phyloP scores from a whole-genome alignment of 2,113 vertebrate species.

The Peromyscus polionotus region DNA sequence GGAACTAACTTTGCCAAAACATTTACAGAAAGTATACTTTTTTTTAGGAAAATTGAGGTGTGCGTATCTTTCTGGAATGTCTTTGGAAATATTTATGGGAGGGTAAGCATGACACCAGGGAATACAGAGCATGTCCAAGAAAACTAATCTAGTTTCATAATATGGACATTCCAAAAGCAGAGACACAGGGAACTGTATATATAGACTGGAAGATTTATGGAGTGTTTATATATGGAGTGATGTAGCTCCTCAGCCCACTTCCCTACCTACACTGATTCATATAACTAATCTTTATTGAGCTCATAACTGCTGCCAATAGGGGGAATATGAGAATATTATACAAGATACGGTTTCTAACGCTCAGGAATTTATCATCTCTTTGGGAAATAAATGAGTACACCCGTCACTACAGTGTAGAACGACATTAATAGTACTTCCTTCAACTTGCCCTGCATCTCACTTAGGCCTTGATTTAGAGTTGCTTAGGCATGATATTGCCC shows the following conservation, averaged over 20 bases:
- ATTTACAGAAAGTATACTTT: slow-evolving; percentile 56
- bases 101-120: slow-evolving; percentile 48
- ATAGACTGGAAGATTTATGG: slow-evolving; percentile 52
- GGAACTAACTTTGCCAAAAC: slow-evolving; percentile 60
- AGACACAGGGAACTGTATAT: not conserved
- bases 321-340: slow-evolving; percentile 60
- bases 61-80: slow-evolving; percentile 64
- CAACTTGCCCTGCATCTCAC: not conserved
- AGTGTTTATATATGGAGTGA: slow-evolving; percentile 64
- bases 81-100: slow-evolving; percentile 72
- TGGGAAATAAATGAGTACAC: slow-evolving; percentile 34
- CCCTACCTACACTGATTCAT: slow-evolving; percentile 45
- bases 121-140: slow-evolving; percentile 45
- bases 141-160: slow-evolving; percentile 66
- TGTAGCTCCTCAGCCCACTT: slow-evolving; percentile 41
- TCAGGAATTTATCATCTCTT: slow-evolving; percentile 61
- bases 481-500: not conserved
- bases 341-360: slow-evolving; percentile 49
- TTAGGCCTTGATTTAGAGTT: not conserved
- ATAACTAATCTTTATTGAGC: slow-evolving; percentile 59
- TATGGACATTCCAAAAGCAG: slow-evolving; percentile 55
- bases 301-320: slow-evolving; percentile 53
- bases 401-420: not conserved
- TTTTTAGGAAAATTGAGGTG: slow-evolving; percentile 59
- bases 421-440: not conserved